Evolutionary conservation across 1,140 invertebrate species (phyloP).

Genomic region (Bombus picipes): DNA sequence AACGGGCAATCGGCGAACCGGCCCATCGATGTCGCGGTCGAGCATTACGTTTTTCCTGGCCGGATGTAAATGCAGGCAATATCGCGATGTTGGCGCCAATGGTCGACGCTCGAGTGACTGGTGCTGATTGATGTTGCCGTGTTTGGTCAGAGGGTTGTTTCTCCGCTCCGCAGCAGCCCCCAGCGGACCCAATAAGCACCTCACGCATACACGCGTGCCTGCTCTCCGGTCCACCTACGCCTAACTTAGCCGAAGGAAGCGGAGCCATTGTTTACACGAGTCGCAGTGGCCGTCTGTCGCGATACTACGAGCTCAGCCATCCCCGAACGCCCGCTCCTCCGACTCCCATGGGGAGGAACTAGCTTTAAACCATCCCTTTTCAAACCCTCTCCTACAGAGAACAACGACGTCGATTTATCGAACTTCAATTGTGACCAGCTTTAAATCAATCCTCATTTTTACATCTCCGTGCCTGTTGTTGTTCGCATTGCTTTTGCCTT

Average conservation of each 20-base stretch:
- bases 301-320: constrained; percentile 64
- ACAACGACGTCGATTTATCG: constrained; percentile 58
- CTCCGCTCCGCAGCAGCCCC: constrained; percentile 75
- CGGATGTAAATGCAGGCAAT: constrained; percentile 78
- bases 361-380: constrained; percentile 56
- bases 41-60: constrained; percentile 64
- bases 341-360: constrained; percentile 41
- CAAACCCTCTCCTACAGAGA: neutral
- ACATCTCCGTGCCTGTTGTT: neutral
- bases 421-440: constrained; percentile 34
- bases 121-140: constrained; percentile 83
- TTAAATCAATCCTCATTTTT: constrained; percentile 38
- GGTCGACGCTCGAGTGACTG: constrained; percentile 80
- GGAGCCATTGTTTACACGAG: constrained; percentile 78
- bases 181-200: constrained; percentile 82
- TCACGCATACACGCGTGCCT: constrained; percentile 66
- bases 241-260: constrained; percentile 71
- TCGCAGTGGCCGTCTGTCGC: constrained; percentile 78
- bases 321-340: neutral
- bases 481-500: neutral
- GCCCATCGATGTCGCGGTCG: constrained; percentile 43
- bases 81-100: constrained; percentile 81
- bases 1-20: constrained; percentile 20
- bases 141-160: constrained; percentile 83
- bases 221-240: constrained; percentile 67